phyloP scores from a whole-genome alignment of 2,888 invertebrate species.

The Sinhomidia bicolor region DNA sequence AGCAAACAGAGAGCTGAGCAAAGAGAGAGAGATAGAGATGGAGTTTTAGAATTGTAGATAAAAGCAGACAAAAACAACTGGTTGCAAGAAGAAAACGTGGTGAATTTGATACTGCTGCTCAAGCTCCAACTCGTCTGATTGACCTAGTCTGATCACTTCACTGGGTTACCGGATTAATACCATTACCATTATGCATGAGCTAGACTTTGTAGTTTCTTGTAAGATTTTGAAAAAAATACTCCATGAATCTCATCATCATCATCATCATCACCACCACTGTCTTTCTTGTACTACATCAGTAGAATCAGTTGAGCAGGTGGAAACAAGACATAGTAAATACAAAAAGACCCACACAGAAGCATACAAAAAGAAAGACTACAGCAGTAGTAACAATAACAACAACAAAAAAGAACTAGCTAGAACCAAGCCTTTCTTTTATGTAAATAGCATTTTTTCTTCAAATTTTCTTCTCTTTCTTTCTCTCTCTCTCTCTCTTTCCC shows the following conservation, averaged over 20 bases:
- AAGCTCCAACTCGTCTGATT: constrained; percentile 7
- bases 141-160: constrained; percentile 18
- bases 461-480: too few species aligned
- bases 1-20: not conserved
- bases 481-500: not conserved
- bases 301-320: not conserved
- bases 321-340: not conserved
- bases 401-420: not conserved
- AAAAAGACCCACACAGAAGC: not conserved
- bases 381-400: not conserved
- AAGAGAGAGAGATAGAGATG: not conserved
- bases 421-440: not conserved
- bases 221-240: not conserved
- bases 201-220: not conserved
- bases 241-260: constrained; percentile 41
- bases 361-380: not conserved
- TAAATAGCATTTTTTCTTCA: not conserved
- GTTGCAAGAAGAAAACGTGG: too few species aligned
- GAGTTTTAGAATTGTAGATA: too few species aligned
- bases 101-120: not conserved
- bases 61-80: too few species aligned
- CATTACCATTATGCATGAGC: constrained; percentile 36
- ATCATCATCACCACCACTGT: too few species aligned
- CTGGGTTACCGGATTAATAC: constrained; percentile 32
- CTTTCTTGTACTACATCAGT: not conserved